phyloP scores from a whole-genome alignment of 2,888 invertebrate species.

The Zygogramma bicolorata region DNA sequence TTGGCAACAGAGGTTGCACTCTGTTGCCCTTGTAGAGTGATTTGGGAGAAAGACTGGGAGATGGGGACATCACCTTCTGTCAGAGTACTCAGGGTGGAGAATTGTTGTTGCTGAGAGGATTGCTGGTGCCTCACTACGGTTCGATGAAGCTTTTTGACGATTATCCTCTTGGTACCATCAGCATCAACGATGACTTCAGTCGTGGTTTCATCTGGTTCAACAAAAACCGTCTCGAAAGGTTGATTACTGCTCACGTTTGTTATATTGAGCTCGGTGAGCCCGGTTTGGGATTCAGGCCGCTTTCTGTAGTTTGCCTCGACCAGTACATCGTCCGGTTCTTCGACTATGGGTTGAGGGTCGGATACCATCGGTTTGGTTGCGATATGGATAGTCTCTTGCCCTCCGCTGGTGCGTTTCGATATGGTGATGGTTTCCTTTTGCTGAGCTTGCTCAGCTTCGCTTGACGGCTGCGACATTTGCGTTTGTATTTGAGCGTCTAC shows the following conservation, averaged over 20 bases:
- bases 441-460: slow-evolving; percentile 62
- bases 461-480: slow-evolving; percentile 55
- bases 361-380: slow-evolving; percentile 72
- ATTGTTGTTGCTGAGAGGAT: slow-evolving; percentile 74
- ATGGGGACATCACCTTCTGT: slow-evolving; percentile 71
- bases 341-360: slow-evolving; percentile 68
- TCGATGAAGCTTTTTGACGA: slow-evolving; percentile 79
- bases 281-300: slow-evolving; percentile 67
- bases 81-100: slow-evolving; percentile 70
- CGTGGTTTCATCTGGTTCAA: slow-evolving; percentile 86
- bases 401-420: slow-evolving; percentile 72
- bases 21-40: slow-evolving; percentile 76
- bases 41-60: slow-evolving; percentile 68
- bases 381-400: slow-evolving; percentile 80
- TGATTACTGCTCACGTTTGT: slow-evolving; percentile 78
- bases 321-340: slow-evolving; percentile 72
- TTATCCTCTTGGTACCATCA: slow-evolving; percentile 84
- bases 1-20: slow-evolving; percentile 71
- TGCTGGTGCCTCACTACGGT: slow-evolving; percentile 78
- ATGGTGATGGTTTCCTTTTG: slow-evolving; percentile 76
- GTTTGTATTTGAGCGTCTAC: slow-evolving; percentile 74
- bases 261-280: slow-evolving; percentile 78
- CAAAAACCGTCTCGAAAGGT: slow-evolving; percentile 84
- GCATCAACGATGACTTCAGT: slow-evolving; percentile 85
- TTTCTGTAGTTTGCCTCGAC: slow-evolving; percentile 81